Conservation (phyloP, 2,888 invertebrate genomes). For the Melikaiella ostensackeni region DNA sequence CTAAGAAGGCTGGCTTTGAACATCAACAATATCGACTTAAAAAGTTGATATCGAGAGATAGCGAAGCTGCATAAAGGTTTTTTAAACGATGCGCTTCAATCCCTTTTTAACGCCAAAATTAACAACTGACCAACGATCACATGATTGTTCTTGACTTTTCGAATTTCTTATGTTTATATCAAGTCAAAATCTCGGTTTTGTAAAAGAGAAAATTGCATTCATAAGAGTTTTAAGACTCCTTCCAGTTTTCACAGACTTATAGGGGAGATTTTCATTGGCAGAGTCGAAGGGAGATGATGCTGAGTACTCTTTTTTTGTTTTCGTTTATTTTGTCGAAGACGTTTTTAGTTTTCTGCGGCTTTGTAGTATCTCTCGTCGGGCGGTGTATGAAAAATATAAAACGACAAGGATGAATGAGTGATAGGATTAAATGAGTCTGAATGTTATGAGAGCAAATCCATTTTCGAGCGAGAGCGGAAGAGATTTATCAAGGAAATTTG, state of each 20-base stretch:
- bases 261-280: conserved; percentile 43
- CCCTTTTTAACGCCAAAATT: conserved; percentile 15
- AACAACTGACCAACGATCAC: neutral
- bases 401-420: conserved; percentile 5
- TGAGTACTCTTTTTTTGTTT: conserved; percentile 41
- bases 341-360: conserved; percentile 51
- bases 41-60: conserved; percentile 33
- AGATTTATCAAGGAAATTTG: conserved; percentile 17
- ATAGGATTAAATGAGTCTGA: neutral
- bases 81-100: conserved; percentile 60
- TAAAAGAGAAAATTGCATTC: conserved; percentile 30
- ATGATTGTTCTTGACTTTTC: neutral
- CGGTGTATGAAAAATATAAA: conserved; percentile 45
- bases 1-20: neutral
- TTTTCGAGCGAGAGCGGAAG: conserved; percentile 17
- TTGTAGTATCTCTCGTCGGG: conserved; percentile 49
- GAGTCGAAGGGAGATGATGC: conserved; percentile 23
- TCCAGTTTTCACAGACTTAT: conserved; percentile 43
- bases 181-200: neutral
- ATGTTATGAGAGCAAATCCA: conserved; percentile 33
- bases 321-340: conserved; percentile 43
- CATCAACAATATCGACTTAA: conserved; percentile 18
- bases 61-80: conserved; percentile 53
- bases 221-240: conserved; percentile 17
- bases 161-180: neutral